Conservation (phyloP, 2,888 invertebrate species). For the Erebia aethiops region DNA sequence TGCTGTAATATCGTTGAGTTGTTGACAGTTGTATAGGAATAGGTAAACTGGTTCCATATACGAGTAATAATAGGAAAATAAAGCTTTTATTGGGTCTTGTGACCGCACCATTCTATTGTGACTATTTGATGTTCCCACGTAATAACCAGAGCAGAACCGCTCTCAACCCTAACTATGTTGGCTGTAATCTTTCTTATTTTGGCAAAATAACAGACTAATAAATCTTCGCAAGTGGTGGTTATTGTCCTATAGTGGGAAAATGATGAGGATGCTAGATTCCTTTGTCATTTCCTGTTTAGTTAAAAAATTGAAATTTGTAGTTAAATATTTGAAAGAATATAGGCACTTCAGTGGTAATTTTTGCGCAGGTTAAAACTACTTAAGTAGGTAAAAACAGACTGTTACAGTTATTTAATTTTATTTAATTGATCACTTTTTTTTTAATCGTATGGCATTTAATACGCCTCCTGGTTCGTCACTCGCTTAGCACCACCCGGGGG, state of each 20-base stretch:
- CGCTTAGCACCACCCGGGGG: no score
- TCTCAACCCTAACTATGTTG: not conserved
- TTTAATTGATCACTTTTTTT: no score
- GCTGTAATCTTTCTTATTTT: not conserved
- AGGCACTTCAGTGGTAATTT: no score
- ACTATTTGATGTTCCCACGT: constrained; percentile 8
- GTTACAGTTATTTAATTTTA: no score
- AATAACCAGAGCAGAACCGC: constrained; percentile 15
- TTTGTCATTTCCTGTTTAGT: not conserved
- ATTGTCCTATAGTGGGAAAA: not conserved
- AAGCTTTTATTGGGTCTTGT: not conserved
- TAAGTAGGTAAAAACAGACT: no score
- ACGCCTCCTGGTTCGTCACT: no score
- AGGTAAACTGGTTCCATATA: not conserved
- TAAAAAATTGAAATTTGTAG: no score
- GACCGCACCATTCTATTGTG: constrained; percentile 3
- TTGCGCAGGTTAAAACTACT: no score
- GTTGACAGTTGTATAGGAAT: not conserved
- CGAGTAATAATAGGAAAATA: not conserved
- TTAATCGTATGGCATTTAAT: no score
- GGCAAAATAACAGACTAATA: constrained; percentile 9
- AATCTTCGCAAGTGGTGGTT: not conserved
- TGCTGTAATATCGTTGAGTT: not conserved
- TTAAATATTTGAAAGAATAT: no score
- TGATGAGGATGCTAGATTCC: not conserved